These are phyloP conservation scores for Cryptocheilus praepositus DNA, from an alignment of 2,888 invertebrate genomes.

Conservation along the genomic window DNA sequence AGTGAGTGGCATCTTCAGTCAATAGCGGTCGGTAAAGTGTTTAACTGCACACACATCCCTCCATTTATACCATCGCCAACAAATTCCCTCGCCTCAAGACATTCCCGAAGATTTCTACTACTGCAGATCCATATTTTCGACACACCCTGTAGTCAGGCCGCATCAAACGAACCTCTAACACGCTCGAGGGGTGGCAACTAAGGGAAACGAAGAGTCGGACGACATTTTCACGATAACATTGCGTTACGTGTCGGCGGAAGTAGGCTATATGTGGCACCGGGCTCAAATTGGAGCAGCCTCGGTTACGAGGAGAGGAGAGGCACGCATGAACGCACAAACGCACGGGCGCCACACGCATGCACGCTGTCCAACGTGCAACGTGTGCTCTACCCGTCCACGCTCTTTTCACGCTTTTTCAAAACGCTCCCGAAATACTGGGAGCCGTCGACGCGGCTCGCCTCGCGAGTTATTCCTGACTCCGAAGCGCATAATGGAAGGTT, in stretches of 20 bases:
- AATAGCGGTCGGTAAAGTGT: too few relatives aligned
- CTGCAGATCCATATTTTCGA: too few relatives aligned
- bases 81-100: background rate
- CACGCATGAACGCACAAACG: constrained; percentile 65
- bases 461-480: background rate
- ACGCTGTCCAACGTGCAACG: constrained; percentile 40
- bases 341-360: constrained; percentile 45
- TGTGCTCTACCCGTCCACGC: constrained; percentile 9
- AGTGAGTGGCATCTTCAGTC: too few relatives aligned
- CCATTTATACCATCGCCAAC: background rate
- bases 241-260: constrained; percentile 61
- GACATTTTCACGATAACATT: constrained; percentile 52
- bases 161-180: too few relatives aligned
- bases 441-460: background rate
- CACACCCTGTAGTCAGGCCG: too few relatives aligned
- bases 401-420: constrained; percentile 19
- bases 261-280: constrained; percentile 57
- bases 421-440: background rate
- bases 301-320: constrained; percentile 52
- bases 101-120: background rate
- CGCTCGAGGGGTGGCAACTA: too few relatives aligned
- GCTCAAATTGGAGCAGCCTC: constrained; percentile 64
- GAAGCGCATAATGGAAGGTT: background rate
- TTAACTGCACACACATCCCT: background rate
- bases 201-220: constrained; percentile 14